phyloP scores from a whole-genome alignment of 2,797 vertebrate genomes.

The Acanthurus lineatus region DNA sequence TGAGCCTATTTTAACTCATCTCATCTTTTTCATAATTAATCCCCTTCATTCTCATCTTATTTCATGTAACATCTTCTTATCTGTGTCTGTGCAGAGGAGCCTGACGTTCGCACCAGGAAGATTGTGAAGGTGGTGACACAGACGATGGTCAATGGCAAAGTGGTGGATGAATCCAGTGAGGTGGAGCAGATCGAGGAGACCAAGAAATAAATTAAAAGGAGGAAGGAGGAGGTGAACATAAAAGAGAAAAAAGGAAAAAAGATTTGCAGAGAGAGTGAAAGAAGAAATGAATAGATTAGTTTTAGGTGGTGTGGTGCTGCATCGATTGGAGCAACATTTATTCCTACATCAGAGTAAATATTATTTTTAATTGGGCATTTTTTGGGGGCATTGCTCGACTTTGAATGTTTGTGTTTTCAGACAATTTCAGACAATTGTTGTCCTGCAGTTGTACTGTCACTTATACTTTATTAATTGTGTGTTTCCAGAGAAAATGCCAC shows the following conservation, averaged over 20 bases:
- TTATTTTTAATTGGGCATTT: constrained; percentile 6
- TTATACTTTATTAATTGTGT: constrained; percentile 6
- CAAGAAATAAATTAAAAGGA: constrained; percentile 78
- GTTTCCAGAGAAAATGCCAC: constrained; percentile 16
- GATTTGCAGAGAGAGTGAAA: neutral
- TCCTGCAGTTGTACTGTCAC: neutral
- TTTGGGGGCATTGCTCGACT: neutral
- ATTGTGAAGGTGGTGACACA: constrained; percentile 91
- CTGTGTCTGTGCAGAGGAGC: constrained; percentile 79
- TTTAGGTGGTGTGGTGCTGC: neutral
- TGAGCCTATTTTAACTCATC: neutral
- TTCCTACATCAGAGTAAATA: neutral
- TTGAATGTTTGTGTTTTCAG: constrained; percentile 44
- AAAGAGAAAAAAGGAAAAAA: neutral
- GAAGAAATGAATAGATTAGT: neutral
- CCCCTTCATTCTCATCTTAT: neutral
- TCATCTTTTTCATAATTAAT: neutral
- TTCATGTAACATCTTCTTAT: neutral
- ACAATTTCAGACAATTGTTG: neutral
- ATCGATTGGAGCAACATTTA: neutral
- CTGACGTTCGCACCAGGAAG: constrained; percentile 89
- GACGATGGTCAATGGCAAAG: constrained; percentile 89
- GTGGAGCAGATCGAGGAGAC: constrained; percentile 88
- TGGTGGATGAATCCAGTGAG: constrained; percentile 89
- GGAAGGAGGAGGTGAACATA: neutral